Base-by-base conservation (phyloP, 2,888 invertebrate genomes). In the Drosophila pullipes region DNA sequence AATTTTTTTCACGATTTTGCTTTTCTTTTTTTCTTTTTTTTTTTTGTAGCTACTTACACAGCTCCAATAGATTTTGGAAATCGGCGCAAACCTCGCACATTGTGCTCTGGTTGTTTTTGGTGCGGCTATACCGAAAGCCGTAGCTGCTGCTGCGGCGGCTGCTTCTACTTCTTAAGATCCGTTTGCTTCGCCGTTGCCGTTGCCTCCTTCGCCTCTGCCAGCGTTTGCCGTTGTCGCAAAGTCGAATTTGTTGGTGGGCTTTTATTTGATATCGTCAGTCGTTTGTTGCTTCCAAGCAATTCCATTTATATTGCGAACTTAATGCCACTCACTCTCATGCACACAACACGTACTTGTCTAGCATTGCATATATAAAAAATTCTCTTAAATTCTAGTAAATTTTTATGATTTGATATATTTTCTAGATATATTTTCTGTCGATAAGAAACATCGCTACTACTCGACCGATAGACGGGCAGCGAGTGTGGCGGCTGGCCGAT, bases 21-120 rank as follows among this genome's bases (percentile, higher is more conserved):
- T 22, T 44, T 25, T 31, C 4, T 52, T 52, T 47, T 58, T 16
- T 3, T 25, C 25, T 0, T 22, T 22, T 44, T 22, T 44, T 30
- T 30, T 16, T 28, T 55, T n/a, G 4, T 7, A 39, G 49, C 64
- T 91, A 94, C 96, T 96, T 95, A 97, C 97, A 96, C 92, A 96
- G 95, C 93, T 97, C 96, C 94, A 98, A 96, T 94, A 98, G 96
- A 95, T 97, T 97, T 94, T 97, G 96, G 95, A 98, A 97, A 94
- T 98, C 98, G 93, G 97, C 96, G 95, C 98, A 98, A 94, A 97
- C 97, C 96, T 98, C 98, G 96, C 98, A 98, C 97, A 97, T 97
- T 94, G 73, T 94, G 73, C 74, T 78, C 63, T 70, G 57, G 35
- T 37, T 61, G 44, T 58, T 31, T 75, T 71, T 77, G 52, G 57